Evolutionary conservation across 2,888 invertebrate species (phyloP), one percentile per base, ranked within the genome.

Genomic region (Arenicola marina): DNA sequence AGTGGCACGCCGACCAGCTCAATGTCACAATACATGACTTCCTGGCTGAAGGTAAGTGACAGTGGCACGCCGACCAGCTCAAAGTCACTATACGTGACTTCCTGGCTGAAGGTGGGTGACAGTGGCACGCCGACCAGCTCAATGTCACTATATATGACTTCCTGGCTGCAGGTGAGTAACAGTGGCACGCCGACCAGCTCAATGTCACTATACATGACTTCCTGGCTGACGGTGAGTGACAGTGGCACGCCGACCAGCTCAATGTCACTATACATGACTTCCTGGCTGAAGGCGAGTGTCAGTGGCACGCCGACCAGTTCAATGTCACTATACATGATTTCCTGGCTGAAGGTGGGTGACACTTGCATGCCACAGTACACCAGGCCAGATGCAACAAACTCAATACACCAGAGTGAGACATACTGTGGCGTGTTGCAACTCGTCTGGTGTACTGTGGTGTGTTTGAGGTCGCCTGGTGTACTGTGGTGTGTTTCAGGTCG

Each of bases 251-350:
- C 2, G 74, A 74, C 43, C 75, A 76, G 61, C 24, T 78, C 46
- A 76, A 70, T 56, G 56, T 65, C 2, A 72, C 72, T 31, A 69
- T 77, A 7, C 75, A 76, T 59, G 77, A 78, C 66, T 78, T 69
- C 62, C 69, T 77, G 4, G 75, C 70, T 4, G 76, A 78, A 70
- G 76, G 76, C 75, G n/a, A n/a, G n/a, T n/a, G n/a, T n/a, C n/a
- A n/a, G n/a, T 67, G 71, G 66, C 75, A 73, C 43, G 78, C 76
- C 2, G 74, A 74, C 34, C 75, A 76, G 61, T 21, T 78, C 45
- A 76, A 70, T 56, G 56, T 66, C 4, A 73, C 73, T 34, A 70
- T 77, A 7, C 76, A 76, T 59, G 77, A 78, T 65, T 78, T 69
- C 62, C 69, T 77, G 7, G 75, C 70, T 7, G 76, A 78, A 70